phyloP scores from a whole-genome alignment of 2,888 invertebrate genomes.

The Aradus depressus region DNA sequence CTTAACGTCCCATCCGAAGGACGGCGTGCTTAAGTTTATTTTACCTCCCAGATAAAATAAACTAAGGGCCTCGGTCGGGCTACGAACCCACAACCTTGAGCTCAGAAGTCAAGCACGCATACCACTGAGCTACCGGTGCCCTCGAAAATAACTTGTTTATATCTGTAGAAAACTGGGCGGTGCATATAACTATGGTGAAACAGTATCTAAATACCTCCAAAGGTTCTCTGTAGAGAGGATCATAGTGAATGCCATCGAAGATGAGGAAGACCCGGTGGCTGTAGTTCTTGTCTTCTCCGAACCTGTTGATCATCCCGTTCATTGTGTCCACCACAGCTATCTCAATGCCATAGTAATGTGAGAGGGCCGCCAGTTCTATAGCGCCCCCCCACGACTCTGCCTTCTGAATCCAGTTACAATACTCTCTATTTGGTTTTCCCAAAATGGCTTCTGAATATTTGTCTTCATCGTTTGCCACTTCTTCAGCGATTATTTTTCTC shows the following conservation, averaged over 20 bases:
- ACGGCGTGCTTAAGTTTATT: no score
- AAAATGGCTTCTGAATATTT: slow-evolving; percentile 78
- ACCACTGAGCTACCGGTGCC: no score
- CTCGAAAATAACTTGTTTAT: no score
- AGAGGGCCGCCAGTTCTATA: slow-evolving; percentile 80
- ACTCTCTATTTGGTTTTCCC: slow-evolving; percentile 70
- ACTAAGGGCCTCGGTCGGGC: no score
- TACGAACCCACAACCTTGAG: no score
- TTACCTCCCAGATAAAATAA: no score
- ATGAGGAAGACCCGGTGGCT: slow-evolving; percentile 72
- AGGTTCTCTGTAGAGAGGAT: slow-evolving; percentile 73
- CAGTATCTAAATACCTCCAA: slow-evolving; percentile 3
- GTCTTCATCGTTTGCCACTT: slow-evolving; percentile 62
- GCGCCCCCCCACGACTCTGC: slow-evolving; percentile 92
- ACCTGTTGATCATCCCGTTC: slow-evolving; percentile 78
- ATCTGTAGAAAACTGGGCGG: no score
- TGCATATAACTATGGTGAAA: background rate
- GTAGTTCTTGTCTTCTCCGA: slow-evolving; percentile 85
- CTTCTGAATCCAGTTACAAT: slow-evolving; percentile 81
- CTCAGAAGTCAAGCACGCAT: no score
- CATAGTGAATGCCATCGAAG: slow-evolving; percentile 95
- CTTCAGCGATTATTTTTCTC: slow-evolving; percentile 77
- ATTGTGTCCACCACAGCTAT: slow-evolving; percentile 89
- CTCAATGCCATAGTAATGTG: slow-evolving; percentile 77
- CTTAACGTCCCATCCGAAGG: no score